Base-by-base conservation (phyloP, 2,888 invertebrate species). In the Drosophila sordidula region DNA sequence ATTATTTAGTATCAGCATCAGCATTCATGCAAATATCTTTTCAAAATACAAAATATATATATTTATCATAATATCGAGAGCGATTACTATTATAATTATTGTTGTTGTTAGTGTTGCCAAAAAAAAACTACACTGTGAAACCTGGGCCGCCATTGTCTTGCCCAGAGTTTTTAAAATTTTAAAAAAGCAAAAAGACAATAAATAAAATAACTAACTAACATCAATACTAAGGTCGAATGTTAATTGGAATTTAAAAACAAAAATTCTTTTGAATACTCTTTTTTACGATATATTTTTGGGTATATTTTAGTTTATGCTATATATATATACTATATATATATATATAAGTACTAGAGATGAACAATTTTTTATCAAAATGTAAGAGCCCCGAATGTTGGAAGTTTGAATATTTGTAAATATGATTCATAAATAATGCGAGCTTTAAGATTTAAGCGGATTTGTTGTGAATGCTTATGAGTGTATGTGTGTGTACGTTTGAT, bases 331-430 rank as follows among this genome's bases (percentile, higher is more conserved):
- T 8, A 2, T 73, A 45, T 55, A 38, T 64, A 76, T 84, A 38
- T 64, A 80, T 84, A 70, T 75, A 66, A 80, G 65, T 78, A 79
- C 70, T 78, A 75, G 41, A 44, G 59, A 50, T 52, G 39, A 57
- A 69, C 62, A 56, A 61, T 68, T 54, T 34, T 18, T 16, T 58
- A 46, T 54, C 29, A 45, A 54, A 44, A 54, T 47, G 42, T 44
- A 58, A 67, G 41, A 58, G 46, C 18, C 26, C 29, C 55, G 49
- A 66, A 52, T 52, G 12, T 56, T 22, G 26, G 46, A 41, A 63
- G 41, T 16, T 46, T 38, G 49, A 56, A 67, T 56, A 56, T 8
- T 39, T 11, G 12, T 25, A 16, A 55, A 45, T 45, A 25, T 12
- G 11, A 14, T 44, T 14, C 29, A n/a, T 56, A 36, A 11, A 47